Conservation (phyloP, 2,113 vertebrate species). For the Holacanthus passer region DNA sequence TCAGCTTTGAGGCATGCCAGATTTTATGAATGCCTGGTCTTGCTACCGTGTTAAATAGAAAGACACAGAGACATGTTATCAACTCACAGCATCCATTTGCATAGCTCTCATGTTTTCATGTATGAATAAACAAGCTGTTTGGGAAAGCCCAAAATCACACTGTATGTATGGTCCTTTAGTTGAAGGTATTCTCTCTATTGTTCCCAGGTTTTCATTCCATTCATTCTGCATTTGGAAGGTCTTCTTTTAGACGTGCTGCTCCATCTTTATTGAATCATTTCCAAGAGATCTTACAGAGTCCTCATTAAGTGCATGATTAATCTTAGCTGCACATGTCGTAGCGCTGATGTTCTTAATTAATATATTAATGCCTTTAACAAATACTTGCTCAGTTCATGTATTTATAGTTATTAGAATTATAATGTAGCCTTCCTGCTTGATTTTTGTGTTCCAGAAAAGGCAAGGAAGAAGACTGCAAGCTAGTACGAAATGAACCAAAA, state of each 20-base stretch:
- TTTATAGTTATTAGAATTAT: background rate
- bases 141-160: background rate
- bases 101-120: background rate
- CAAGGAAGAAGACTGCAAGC: background rate
- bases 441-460: background rate
- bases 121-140: background rate
- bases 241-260: background rate
- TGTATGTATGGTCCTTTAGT: background rate
- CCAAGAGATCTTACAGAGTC: background rate
- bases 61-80: background rate
- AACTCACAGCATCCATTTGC: background rate
- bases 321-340: background rate
- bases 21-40: background rate
- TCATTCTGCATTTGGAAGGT: background rate
- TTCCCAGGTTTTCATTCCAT: background rate
- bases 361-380: background rate
- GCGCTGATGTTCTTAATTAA: background rate
- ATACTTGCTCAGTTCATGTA: background rate
- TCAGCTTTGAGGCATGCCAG: background rate
- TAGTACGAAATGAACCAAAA: background rate
- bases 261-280: background rate
- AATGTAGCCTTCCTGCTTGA: background rate
- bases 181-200: background rate
- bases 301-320: constrained; percentile 4
- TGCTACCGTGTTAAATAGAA: background rate